These are phyloP conservation scores for Drosophila ficusphila DNA, from an alignment of 1,140 invertebrate species.

Conservation along the genomic window DNA sequence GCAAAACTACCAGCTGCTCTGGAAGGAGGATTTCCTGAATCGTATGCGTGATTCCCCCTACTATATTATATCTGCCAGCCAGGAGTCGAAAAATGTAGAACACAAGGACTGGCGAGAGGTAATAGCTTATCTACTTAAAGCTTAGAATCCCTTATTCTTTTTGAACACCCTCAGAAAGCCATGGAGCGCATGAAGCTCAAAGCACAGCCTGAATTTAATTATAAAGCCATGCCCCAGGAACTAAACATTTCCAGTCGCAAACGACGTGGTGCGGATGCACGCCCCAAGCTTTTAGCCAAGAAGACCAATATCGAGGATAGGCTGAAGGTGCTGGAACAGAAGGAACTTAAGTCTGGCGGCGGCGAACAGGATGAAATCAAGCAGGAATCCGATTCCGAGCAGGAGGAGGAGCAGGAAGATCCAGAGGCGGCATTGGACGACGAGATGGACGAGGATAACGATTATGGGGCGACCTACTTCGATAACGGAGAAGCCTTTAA, in stretches of 20 bases:
- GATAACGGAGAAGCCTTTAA: slow-evolving; percentile 94
- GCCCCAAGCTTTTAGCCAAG: slow-evolving; percentile 49
- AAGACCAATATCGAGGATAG: slow-evolving; percentile 72
- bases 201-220: slow-evolving; percentile 85
- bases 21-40: slow-evolving; percentile 81
- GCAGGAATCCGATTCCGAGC: slow-evolving; percentile 84
- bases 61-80: slow-evolving; percentile 87
- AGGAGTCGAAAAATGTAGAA: slow-evolving; percentile 83
- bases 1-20: slow-evolving; percentile 76
- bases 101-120: slow-evolving; percentile 75
- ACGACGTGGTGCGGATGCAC: slow-evolving; percentile 22
- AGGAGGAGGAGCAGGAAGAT: slow-evolving; percentile 85
- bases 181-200: slow-evolving; percentile 86
- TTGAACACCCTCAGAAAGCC: slow-evolving; percentile 84
- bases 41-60: slow-evolving; percentile 86
- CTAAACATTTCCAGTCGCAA: slow-evolving; percentile 80
- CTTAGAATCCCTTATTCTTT: neutral
- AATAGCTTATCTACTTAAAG: neutral
- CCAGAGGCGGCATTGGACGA: slow-evolving; percentile 86
- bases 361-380: slow-evolving; percentile 85
- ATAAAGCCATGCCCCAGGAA: slow-evolving; percentile 86
- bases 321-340: slow-evolving; percentile 86
- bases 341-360: slow-evolving; percentile 86
- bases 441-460: slow-evolving; percentile 90
- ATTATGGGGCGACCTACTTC: slow-evolving; percentile 93